These are phyloP conservation scores for Gadopsis bispinosus DNA, from an alignment of 2,797 vertebrate genomes.

Conservation along the genomic window DNA sequence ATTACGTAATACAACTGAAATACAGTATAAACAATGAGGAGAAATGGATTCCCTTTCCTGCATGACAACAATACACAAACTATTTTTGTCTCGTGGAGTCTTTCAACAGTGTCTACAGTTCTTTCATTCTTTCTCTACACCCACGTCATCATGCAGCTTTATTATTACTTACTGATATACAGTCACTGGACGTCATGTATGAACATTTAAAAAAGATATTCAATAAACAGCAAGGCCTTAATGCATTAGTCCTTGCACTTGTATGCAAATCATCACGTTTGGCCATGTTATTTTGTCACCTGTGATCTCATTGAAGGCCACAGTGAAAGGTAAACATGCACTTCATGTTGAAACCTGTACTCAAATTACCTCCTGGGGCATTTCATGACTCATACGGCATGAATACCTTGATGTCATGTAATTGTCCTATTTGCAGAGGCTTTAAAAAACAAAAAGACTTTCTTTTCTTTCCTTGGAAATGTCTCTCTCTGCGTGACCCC, in stretches of 20 bases:
- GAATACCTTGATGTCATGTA: not conserved
- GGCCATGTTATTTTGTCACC: not conserved
- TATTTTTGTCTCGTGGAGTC: not conserved
- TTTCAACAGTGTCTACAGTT: not conserved
- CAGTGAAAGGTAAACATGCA: not conserved
- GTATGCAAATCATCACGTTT: not conserved
- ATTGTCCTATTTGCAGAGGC: slow-evolving; percentile 6
- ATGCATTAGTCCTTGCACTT: not conserved
- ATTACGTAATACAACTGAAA: not conserved
- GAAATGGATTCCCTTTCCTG: not conserved
- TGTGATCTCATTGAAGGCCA: slow-evolving; percentile 5
- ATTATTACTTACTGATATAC: not conserved
- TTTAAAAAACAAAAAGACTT: slow-evolving; percentile 6
- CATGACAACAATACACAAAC: slow-evolving; percentile 9
- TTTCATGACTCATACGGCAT: not conserved
- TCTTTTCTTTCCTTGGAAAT: not conserved
- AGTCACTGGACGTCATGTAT: not conserved
- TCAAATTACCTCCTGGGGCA: not conserved
- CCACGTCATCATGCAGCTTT: not conserved
- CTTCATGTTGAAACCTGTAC: slow-evolving; percentile 14
- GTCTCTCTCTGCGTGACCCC: not conserved
- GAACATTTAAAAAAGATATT: not conserved
- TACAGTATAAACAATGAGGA: not conserved
- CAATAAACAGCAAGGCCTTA: not conserved
- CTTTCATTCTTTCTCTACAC: too few species aligned